A percentile compares a stretch with the other conserved stretches of the same genome.
phyloP scores from a whole-genome alignment of 2,113 vertebrate genomes.

The Phainopepla nitens region DNA sequence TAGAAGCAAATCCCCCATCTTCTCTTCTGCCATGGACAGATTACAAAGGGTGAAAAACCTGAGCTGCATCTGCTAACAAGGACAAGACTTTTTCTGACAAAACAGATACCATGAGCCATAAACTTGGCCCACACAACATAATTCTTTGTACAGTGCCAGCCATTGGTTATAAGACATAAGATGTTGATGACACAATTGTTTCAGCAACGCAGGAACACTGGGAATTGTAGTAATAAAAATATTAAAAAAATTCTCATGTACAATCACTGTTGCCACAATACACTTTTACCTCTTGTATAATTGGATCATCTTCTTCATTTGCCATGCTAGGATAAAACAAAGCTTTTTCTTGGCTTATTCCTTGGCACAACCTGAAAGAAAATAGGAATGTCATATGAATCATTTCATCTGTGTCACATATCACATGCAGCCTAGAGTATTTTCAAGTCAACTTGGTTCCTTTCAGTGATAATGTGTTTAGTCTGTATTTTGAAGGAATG shows the following conservation, averaged over 20 bases:
- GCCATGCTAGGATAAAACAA: conserved; percentile 84
- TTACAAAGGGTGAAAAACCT: background rate
- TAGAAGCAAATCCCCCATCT: background rate
- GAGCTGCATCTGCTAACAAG: background rate
- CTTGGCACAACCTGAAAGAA: conserved; percentile 56
- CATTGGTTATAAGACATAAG: background rate
- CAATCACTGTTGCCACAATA: background rate
- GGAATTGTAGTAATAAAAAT: background rate
- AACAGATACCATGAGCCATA: background rate
- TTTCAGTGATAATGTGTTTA: background rate
- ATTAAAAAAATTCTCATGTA: background rate
- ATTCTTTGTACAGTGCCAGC: background rate
- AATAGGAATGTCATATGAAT: background rate
- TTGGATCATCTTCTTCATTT: conserved; percentile 95
- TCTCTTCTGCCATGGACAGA: background rate
- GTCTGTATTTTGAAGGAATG: background rate
- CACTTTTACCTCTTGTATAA: conserved; percentile 91
- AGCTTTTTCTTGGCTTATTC: background rate
- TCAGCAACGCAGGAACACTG: background rate
- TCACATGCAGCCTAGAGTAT: background rate
- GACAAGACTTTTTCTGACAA: background rate
- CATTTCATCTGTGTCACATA: background rate
- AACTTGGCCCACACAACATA: background rate
- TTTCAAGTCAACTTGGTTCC: background rate
- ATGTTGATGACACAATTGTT: background rate